Evolutionary conservation across 1,140 invertebrate genomes (phyloP).

Genomic region (Euwallacea similis): DNA sequence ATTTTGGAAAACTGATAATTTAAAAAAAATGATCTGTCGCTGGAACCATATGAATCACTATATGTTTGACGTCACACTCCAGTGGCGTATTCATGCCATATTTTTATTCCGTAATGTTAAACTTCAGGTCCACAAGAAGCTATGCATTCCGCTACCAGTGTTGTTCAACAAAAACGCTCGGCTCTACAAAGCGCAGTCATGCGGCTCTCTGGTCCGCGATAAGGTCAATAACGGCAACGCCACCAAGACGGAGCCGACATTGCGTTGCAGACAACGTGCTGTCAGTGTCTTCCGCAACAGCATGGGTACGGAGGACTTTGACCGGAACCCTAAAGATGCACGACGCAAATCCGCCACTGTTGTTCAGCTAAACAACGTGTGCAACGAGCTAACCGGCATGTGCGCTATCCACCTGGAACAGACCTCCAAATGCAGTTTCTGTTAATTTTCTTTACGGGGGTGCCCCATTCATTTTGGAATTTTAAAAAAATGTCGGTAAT

Average conservation of each 20-base stretch:
- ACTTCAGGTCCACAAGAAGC: constrained; percentile 60
- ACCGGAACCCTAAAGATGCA: constrained; percentile 53
- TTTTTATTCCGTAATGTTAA: not conserved
- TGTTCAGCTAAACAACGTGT: constrained; percentile 54
- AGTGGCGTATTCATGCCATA: not conserved
- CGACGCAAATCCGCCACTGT: constrained; percentile 43
- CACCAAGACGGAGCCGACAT: constrained; percentile 36
- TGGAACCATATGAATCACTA: not conserved
- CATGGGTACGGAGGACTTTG: constrained; percentile 58
- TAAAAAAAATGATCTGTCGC: not conserved
- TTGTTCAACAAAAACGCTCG: constrained; percentile 57
- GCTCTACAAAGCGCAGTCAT: constrained; percentile 64
- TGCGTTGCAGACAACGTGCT: constrained; percentile 48
- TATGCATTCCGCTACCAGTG: constrained; percentile 60
- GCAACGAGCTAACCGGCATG: constrained; percentile 56
- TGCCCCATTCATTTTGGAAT: too few relatives aligned
- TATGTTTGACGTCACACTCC: not conserved
- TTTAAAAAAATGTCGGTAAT: too few relatives aligned
- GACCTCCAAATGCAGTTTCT: constrained; percentile 62
- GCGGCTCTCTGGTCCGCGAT: constrained; percentile 60
- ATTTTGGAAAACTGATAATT: not conserved
- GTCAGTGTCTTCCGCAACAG: constrained; percentile 53
- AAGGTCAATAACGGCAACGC: constrained; percentile 47
- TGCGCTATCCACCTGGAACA: constrained; percentile 62
- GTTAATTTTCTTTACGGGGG: constrained; percentile 47